Conservation (phyloP, 1,140 invertebrate genomes). For the Mamestra configurata region DNA sequence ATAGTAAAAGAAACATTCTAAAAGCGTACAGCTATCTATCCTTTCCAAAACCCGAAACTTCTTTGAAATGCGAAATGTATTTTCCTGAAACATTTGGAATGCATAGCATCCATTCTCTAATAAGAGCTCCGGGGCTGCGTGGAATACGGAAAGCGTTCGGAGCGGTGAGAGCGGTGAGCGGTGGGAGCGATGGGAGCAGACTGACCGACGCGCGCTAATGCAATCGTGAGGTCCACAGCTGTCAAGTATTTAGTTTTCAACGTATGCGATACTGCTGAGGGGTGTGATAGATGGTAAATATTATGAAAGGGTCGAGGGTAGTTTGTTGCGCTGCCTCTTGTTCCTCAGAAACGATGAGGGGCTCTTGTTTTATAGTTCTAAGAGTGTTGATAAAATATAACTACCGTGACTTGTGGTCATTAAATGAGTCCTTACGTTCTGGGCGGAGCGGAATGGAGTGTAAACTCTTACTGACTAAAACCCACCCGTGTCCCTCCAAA, state of each 20-base stretch:
- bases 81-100: slow-evolving; percentile 6
- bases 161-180: slow-evolving; percentile 2
- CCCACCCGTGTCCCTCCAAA: no score
- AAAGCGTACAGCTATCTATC: neutral
- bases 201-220: slow-evolving; percentile 18
- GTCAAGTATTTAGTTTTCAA: neutral
- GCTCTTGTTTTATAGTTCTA: no score
- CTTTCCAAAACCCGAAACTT: neutral
- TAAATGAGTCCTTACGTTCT: no score
- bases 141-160: slow-evolving; percentile 12
- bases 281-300: neutral
- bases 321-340: neutral
- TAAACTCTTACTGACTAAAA: no score
- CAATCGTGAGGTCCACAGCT: slow-evolving; percentile 19
- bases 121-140: neutral
- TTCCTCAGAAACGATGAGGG: no score
- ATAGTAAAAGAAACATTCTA: no score
- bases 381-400: no score
- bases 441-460: no score
- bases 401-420: no score
- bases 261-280: neutral
- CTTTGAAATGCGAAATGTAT: neutral
- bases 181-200: neutral
- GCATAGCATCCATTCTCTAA: neutral
- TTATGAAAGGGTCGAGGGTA: neutral